These are phyloP conservation scores for Aphelocoma californica DNA, from an alignment of 2,797 vertebrate species.

Conservation along the genomic window DNA sequence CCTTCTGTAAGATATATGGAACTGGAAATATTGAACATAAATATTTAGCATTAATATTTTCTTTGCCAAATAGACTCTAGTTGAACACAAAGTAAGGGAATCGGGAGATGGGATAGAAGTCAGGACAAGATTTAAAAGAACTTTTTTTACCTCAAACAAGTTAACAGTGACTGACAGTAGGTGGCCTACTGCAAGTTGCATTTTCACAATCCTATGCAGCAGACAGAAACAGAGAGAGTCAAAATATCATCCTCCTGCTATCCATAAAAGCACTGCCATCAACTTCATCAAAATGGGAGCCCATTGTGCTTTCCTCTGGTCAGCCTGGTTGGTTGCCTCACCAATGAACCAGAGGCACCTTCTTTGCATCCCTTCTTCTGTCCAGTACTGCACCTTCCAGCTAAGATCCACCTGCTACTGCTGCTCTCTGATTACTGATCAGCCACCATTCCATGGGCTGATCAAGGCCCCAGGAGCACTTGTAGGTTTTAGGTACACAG, in stretches of 20 bases:
- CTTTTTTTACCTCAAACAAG: neutral
- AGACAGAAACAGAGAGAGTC: neutral
- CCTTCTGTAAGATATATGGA: neutral
- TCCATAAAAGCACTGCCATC: neutral
- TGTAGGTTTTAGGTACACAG: neutral
- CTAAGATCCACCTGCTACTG: neutral
- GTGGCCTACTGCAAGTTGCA: neutral
- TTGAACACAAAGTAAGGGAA: neutral
- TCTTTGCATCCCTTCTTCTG: neutral
- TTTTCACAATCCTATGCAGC: neutral
- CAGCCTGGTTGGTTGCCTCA: neutral
- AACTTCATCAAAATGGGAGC: neutral
- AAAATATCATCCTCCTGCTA: neutral
- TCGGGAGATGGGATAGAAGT: neutral
- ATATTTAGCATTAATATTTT: neutral
- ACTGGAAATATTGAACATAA: neutral
- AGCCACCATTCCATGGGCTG: neutral
- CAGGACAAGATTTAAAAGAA: neutral
- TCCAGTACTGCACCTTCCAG: neutral
- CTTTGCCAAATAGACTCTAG: neutral
- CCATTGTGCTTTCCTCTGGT: neutral
- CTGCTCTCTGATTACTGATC: neutral
- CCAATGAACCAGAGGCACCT: fast-evolving
- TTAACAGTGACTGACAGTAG: neutral
- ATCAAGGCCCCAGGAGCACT: neutral